A percentile compares a stretch with the other conserved stretches of the same genome.
Evolutionary conservation across 2,113 vertebrate species (phyloP).

Genomic region (Dissostichus mawsoni): DNA sequence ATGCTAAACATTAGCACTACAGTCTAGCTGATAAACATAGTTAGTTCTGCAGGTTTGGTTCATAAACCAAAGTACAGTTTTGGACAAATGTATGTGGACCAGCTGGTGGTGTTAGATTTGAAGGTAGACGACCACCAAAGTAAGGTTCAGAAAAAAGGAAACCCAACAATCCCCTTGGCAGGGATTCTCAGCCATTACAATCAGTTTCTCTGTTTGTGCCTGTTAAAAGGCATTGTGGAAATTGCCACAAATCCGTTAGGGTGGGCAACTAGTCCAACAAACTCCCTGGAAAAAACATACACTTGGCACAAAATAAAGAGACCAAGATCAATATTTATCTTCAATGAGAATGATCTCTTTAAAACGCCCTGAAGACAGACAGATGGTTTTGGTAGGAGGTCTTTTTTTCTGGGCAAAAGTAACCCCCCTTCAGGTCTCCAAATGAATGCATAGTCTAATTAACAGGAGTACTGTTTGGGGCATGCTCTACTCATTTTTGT

Average conservation of each 20-base stretch:
- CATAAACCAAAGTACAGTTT: background rate
- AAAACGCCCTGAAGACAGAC: conserved; percentile 17
- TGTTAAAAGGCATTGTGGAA: conserved; percentile 36
- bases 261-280: conserved; percentile 9
- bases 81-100: background rate
- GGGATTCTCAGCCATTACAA: background rate
- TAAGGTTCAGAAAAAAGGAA: background rate
- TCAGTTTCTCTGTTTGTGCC: background rate
- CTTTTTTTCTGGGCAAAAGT: conserved; percentile 28
- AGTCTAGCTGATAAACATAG: background rate
- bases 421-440: conserved; percentile 20
- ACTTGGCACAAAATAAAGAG: conserved; percentile 22
- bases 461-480: conserved; percentile 15
- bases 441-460: conserved; percentile 37
- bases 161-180: background rate
- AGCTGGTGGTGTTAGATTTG: background rate
- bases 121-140: background rate
- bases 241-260: conserved; percentile 7
- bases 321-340: background rate
- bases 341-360: background rate
- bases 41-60: background rate
- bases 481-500: conserved; percentile 30
- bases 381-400: conserved; percentile 18
- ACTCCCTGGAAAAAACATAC: conserved; percentile 5
- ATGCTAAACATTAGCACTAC: background rate